Evolutionary conservation across 2,888 invertebrate species (phyloP).

Genomic region (Spilosoma lubricipeda): DNA sequence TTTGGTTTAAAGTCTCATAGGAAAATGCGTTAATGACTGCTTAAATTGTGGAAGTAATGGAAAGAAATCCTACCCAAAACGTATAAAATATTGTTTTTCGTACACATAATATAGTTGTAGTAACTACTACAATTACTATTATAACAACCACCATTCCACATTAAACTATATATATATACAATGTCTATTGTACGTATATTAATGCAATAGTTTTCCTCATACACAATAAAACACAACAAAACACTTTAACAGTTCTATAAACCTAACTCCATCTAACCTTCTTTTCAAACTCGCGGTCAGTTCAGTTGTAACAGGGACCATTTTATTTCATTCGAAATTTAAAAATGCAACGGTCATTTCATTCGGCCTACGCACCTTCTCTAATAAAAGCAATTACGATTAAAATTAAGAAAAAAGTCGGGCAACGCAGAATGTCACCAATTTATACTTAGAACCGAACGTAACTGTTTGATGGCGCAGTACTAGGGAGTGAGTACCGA

Average conservation of each 20-base stretch:
- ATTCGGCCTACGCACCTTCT: slow-evolving; percentile 29
- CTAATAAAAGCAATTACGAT: slow-evolving; percentile 50
- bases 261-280: not conserved
- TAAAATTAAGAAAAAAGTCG: slow-evolving; percentile 48
- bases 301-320: slow-evolving; percentile 15
- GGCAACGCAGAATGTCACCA: slow-evolving; percentile 59
- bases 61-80: no score
- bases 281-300: not conserved
- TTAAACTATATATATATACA: not conserved
- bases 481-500: slow-evolving; percentile 35
- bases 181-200: not conserved
- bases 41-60: no score
- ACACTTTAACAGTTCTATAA: not conserved
- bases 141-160: no score
- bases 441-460: slow-evolving; percentile 58
- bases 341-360: slow-evolving; percentile 32
- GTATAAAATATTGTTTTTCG: no score
- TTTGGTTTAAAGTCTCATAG: no score
- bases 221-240: not conserved
- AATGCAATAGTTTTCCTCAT: not conserved
- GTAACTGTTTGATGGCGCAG: slow-evolving; percentile 45
- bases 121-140: no score
- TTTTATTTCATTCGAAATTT: slow-evolving; percentile 16
- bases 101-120: no score
- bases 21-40: no score